Evolutionary conservation across 2,797 vertebrate genomes (phyloP).

Genomic region (Eremophila alpestris): DNA sequence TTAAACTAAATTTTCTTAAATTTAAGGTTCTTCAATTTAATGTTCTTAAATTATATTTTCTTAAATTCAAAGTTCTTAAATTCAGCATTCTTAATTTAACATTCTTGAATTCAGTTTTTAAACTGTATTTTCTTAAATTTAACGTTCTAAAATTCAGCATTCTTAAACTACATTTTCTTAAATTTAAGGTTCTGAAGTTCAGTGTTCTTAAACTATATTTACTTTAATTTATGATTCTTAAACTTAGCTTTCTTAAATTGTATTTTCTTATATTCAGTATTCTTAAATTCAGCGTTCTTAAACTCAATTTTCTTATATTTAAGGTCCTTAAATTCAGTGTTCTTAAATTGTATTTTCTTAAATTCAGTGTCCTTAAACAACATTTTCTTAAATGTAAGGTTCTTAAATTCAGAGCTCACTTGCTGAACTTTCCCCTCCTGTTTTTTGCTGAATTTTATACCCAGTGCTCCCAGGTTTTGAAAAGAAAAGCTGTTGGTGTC

Average conservation of each 20-base stretch:
- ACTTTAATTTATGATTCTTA: accelerated
- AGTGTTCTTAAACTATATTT: no score
- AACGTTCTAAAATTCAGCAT: no score
- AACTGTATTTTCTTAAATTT: not conserved
- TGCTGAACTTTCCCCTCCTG: not conserved
- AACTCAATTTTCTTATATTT: not conserved
- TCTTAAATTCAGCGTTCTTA: no score
- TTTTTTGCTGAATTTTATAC: not conserved
- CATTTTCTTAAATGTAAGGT: not conserved
- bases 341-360: not conserved
- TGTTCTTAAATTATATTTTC: no score
- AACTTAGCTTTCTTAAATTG: not conserved
- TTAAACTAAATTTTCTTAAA: not conserved
- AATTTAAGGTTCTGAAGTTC: no score
- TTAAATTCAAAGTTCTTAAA: no score
- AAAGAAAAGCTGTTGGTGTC: not conserved
- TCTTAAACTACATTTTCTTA: no score
- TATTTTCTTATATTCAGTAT: not conserved
- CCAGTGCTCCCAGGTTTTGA: accelerated
- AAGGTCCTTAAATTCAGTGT: not conserved
- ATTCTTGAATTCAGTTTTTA: not conserved
- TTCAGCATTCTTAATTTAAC: no score
- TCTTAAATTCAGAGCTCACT: not conserved
- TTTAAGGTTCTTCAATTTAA: not conserved
- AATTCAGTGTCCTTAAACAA: not conserved